phyloP scores from a whole-genome alignment of 2,797 vertebrate genomes.

The Helarctos malayanus region DNA sequence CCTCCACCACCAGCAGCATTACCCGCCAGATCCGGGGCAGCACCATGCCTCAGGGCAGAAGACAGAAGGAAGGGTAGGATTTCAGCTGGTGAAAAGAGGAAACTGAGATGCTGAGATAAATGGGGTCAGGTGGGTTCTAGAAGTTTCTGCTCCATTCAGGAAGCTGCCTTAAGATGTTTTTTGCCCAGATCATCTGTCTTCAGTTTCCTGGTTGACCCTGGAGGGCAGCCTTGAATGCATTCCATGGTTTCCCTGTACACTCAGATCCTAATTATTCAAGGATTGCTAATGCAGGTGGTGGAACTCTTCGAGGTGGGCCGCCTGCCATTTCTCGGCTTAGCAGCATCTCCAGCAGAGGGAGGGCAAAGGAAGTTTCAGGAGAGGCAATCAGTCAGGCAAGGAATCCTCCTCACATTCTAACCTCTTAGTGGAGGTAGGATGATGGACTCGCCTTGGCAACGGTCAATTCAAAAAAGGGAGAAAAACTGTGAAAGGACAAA shows the following conservation, averaged over 20 bases:
- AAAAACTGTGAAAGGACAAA: fast-evolving
- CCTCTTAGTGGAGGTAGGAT: background rate
- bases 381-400: background rate
- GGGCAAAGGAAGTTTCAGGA: background rate
- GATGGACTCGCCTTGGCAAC: background rate
- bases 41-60: fast-evolving
- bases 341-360: background rate
- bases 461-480: background rate
- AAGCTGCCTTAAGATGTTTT: background rate
- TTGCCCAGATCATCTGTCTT: background rate
- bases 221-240: background rate
- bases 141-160: background rate
- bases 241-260: background rate
- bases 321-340: background rate
- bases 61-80: background rate
- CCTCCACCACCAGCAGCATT: too few species aligned
- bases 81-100: background rate
- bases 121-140: background rate
- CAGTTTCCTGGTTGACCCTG: background rate
- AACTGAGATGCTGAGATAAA: fast-evolving
- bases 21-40: background rate
- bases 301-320: background rate
- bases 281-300: background rate
- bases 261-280: background rate
- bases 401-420: background rate